A percentile compares a stretch with the other conserved stretches of the same genome.
These are phyloP conservation scores for Heloderma charlesbogerti DNA, from an alignment of 2,113 vertebrate genomes.

Conservation along the genomic window DNA sequence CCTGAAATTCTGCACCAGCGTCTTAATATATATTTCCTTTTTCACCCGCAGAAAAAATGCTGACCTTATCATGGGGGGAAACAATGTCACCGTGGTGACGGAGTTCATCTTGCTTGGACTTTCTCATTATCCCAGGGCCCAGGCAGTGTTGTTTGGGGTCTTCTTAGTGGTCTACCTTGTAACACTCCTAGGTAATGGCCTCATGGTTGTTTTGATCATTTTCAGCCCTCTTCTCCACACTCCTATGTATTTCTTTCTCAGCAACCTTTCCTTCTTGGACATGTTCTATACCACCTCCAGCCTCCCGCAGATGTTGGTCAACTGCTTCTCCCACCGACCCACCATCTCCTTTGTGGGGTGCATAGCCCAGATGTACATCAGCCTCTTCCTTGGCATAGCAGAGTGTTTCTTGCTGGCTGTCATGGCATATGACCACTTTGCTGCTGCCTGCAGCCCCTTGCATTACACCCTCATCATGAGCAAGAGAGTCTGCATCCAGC, in stretches of 20 bases:
- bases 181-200: constrained; percentile 58
- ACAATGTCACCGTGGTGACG: constrained; percentile 35
- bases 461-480: constrained; percentile 61
- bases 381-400: constrained; percentile 56
- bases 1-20: no score
- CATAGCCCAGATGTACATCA: constrained; percentile 61
- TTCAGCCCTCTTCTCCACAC: constrained; percentile 52
- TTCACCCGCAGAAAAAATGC: no score
- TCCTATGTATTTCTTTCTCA: constrained; percentile 69
- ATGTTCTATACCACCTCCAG: constrained; percentile 65
- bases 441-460: constrained; percentile 64
- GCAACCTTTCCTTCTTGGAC: constrained; percentile 67
- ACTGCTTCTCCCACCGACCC: constrained; percentile 50
- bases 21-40: no score
- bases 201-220: constrained; percentile 58
- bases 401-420: constrained; percentile 63
- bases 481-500: constrained; percentile 20
- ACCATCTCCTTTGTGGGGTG: constrained; percentile 54
- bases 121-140: constrained; percentile 48
- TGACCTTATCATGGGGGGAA: constrained; percentile 28
- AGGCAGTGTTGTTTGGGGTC: constrained; percentile 53
- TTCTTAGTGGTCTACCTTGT: constrained; percentile 53
- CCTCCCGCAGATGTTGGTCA: constrained; percentile 56
- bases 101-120: constrained; percentile 61
- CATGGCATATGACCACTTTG: constrained; percentile 65